Base-by-base conservation (phyloP, 23 tunicate species). In the Diplosoma virens region DNA sequence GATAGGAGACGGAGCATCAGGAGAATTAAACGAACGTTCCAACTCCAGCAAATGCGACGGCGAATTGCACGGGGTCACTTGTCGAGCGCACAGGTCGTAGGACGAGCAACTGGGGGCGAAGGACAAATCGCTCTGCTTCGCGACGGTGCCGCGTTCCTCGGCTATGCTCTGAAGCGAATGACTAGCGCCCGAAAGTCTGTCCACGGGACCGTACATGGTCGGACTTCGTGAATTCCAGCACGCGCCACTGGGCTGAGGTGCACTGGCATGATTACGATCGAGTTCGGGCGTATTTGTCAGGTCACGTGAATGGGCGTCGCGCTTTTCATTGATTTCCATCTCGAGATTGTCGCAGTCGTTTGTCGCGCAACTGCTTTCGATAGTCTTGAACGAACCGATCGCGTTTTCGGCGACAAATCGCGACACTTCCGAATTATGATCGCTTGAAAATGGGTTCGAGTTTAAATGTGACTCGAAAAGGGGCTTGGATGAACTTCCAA, bases 1-100 rank as follows among this genome's bases (percentile, higher is more conserved):
- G 34, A 82, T 82, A 17, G 87, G 87, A n/a, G 87, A 82, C 1
- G 87, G 87, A n/a, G 87, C 87, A 45, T 82, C 87, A 9, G 87
- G 87, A 5, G 87, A 71, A 14, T 66, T 56, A 48, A 82, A 82
- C 0, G 87, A 82, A n/a, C 72, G 72, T 64, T 82, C 87, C 61
- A 82, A 56, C 28, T 82, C 87, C 1, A 47, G 30, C 20, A 82
- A 52, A 16, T 82, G 79, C 32, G 78, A 53, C 0, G 87, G 87
- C 3, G 87, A 82, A 50, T 47, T 82, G 27, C 79, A 82, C 17
- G 87, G 87, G 1, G 87, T 75, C 1, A 75, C 81, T 64, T 82
- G 87, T 30, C 87, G 65, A 0, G 87, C 87, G 2, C 25, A 36
- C 33, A 82, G 48, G 33, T 82, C 87, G 47, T 82, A 82, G 6